Evolutionary conservation across 2,888 invertebrate species (phyloP), one percentile per base, ranked within the genome.

Genomic region (Stegana nigrithorax): DNA sequence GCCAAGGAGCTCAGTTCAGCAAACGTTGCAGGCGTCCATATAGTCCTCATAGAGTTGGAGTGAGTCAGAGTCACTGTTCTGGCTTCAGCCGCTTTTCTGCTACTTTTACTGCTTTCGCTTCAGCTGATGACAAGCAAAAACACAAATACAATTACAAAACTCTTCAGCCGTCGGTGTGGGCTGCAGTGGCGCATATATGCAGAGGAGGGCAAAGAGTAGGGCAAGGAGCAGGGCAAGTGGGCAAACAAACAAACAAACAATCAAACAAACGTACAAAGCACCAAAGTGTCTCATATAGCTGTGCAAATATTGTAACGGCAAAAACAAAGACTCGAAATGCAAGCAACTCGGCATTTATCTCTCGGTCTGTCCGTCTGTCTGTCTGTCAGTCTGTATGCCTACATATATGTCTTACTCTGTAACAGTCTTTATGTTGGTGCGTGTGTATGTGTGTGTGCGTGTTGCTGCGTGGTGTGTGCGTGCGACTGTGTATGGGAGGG

Each of bases 141-240:
- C 77, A 77, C 75, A 77, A 81, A 80, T 69, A 81, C 80, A 80
- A 80, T 80, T 77, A 78, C 74, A 75, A 72, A 70, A 70, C 65
- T 70, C 67, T 69, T 71, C 69, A 57, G 72, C 60, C 67, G 66
- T 67, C 63, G 61, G 50, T 59, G 62, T 62, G 62, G 65, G 66
- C 67, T 63, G 61, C 53, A 60, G 62, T 62, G 62, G 65, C 72
- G 57, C 65, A 69, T 68, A 70, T 69, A 67, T 66, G 65, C 73
- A 70, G 72, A 74, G 73, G 72, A 72, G 70, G 70, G 47, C 51
- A 65, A 76, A 78, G 10, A 75, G 71, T 77, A 77, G 73, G 68
- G 66, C 53, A 55, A 32, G 36, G 32, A 55, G 26, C n/a, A n/a
- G n/a, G n/a, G n/a, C n/a, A 55, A 55, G 36, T 55, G n/a, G 59